Evolutionary conservation across 2,113 vertebrate genomes (phyloP).

Genomic region (Nymphicus hollandicus): DNA sequence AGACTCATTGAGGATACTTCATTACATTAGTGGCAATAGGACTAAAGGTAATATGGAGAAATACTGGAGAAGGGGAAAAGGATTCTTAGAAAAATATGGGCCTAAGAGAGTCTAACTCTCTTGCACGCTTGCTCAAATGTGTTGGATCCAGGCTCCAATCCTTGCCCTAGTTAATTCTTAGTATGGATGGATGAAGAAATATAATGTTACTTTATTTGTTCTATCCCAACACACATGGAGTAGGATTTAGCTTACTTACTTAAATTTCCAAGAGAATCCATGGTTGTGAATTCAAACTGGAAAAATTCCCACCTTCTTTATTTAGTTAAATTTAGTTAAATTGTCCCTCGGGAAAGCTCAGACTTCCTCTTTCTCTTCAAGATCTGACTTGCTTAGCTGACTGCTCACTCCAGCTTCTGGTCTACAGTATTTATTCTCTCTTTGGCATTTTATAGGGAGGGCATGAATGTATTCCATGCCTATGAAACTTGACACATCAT

Average conservation of each 20-base stretch:
- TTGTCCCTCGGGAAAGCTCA: not conserved
- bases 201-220: not conserved
- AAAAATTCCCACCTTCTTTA: not conserved
- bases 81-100: not conserved
- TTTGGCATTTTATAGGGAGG: not conserved
- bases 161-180: not conserved
- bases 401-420: not conserved
- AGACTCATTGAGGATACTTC: not conserved
- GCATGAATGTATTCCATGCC: not conserved
- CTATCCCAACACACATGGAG: not conserved
- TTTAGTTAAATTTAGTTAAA: not conserved
- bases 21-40: not conserved
- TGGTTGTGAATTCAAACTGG: not conserved
- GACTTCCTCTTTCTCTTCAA: not conserved
- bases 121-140: not conserved
- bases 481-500: not conserved
- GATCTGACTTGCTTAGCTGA: not conserved
- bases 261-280: not conserved
- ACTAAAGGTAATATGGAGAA: not conserved
- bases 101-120: not conserved
- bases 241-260: not conserved
- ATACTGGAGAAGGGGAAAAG: not conserved
- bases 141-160: not conserved
- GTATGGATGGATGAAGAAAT: not conserved
- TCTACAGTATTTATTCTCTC: not conserved